Evolutionary conservation across 1,140 invertebrate genomes (phyloP), one percentile per base, ranked within the genome.

Genomic region (Drosophila biarmipes): DNA sequence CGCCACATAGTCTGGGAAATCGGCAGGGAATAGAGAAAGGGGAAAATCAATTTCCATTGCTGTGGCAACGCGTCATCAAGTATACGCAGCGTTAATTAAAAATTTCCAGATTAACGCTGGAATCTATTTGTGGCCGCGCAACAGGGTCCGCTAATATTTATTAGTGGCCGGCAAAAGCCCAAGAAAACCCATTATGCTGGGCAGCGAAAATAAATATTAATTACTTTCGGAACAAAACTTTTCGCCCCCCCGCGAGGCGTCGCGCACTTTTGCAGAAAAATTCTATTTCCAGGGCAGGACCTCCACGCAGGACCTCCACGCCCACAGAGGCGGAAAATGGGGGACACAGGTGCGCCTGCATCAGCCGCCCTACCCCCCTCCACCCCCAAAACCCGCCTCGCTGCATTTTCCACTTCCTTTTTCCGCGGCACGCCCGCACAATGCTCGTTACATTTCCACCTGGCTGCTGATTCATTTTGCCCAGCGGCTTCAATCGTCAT

Each of bases 1-100:
- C 95, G 93, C 96, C 96, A 97, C 72, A 94, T 95, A 69, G 93
- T 95, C 95, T 96, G 93, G 6, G n/a, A 51, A 53, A 27, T 5
- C 14, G 12, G 12, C 14, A 10, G 12, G 8, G 8, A 8, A 29
- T 15, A 21, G 10, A 17, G 40, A 14, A 15, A n/a, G 37, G 21
- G 14, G 17, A 67, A 76, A 89, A 82, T 87, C 66, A 79, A 67
- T 72, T 67, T 54, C 35, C 66, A 67, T 43, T 74, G 59, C 37
- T 17, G 49, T 19, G 21, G 43, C 14, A 34, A 40, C 14, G 55
- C 52, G 45, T n/a, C 45, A 29, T 15, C 8, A n/a, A 48, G 45
- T 48, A 15, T 15, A 15, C 45, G 80, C 57, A 42, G 54, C 54
- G 55, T 61, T 78, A 81, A 86, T 87, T 87, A 82, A 86, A 79